These are phyloP conservation scores for Furnarius figulus DNA, from an alignment of 2,113 vertebrate genomes.

Conservation along the genomic window DNA sequence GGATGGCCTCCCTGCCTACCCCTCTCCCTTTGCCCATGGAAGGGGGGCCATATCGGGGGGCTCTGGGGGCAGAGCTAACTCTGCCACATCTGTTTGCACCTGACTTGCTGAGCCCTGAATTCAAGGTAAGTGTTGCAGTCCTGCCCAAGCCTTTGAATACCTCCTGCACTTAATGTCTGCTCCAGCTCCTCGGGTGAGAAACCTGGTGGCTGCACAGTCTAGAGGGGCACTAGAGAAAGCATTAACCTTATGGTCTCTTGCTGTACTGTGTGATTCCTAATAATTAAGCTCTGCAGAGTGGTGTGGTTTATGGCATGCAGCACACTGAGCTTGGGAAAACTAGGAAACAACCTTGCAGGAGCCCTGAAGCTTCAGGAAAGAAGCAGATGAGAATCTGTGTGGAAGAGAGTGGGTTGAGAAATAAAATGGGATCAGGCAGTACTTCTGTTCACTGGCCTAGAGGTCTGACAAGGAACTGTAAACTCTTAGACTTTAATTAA, in stretches of 20 bases:
- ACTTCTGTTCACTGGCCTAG: not conserved
- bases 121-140: not conserved
- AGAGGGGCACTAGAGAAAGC: not conserved
- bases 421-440: not conserved
- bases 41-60: no score
- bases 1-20: not conserved
- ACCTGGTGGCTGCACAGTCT: not conserved
- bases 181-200: not conserved
- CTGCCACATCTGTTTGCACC: not conserved
- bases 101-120: not conserved
- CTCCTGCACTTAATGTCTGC: not conserved
- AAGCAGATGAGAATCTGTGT: not conserved
- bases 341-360: not conserved
- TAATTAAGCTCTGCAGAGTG: not conserved
- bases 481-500: not conserved
- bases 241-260: not conserved
- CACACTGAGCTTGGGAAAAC: not conserved
- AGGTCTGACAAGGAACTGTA: not conserved
- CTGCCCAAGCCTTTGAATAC: not conserved
- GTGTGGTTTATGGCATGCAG: not conserved
- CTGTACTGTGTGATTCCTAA: not conserved
- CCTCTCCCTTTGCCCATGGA: not conserved
- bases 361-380: not conserved
- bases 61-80: not conserved
- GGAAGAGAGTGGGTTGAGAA: not conserved